Conservation (phyloP, 2,113 vertebrate species). For the Hydrochoerus hydrochaeris region DNA sequence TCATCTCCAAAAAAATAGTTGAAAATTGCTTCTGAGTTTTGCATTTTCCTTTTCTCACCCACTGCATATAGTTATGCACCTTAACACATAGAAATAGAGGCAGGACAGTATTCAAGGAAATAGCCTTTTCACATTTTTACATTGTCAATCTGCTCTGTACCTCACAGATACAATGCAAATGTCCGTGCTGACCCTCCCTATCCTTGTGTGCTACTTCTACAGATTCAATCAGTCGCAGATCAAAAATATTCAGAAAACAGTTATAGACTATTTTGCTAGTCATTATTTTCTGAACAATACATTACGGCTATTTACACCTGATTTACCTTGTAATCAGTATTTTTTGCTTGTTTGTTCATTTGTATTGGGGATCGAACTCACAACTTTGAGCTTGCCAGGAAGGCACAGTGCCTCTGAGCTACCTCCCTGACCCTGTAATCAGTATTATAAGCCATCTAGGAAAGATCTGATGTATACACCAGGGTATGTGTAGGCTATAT, state of each 20-base stretch:
- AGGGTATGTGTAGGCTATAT: neutral
- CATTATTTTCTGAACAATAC: neutral
- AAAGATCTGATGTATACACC: neutral
- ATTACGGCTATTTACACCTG: neutral
- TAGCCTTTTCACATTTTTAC: neutral
- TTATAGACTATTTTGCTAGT: neutral
- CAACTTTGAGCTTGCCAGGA: no score
- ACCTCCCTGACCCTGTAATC: neutral
- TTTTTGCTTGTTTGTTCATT: no score
- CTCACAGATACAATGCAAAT: neutral
- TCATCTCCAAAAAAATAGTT: neutral
- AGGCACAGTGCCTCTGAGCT: no score
- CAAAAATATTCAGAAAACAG: neutral
- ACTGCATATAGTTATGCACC: neutral
- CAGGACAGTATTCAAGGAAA: neutral
- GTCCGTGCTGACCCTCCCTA: neutral
- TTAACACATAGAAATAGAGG: neutral
- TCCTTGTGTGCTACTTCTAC: neutral
- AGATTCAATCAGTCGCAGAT: neutral
- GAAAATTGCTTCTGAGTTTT: neutral
- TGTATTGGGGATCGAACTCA: no score
- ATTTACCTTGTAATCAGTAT: neutral
- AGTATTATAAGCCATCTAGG: neutral
- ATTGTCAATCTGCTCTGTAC: neutral
- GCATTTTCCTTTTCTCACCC: neutral